These are phyloP conservation scores for cat (Felis catus) DNA, from an alignment of 2,113 vertebrate species.

Conservation along the genomic window F.catus_Fca126_mat1.0 CM031423.1:86149001-86149500, in stretches of 20 bases:
- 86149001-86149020: not conserved
- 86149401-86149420: not conserved
- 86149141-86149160: not conserved
- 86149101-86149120: not conserved
- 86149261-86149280: not conserved
- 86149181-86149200: not conserved
- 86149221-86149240: not conserved
- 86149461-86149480: not conserved
- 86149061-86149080: not conserved
- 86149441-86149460: not conserved
- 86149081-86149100: not conserved
- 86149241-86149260: not conserved
- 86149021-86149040: not conserved
- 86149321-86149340: not conserved
- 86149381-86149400: not conserved
- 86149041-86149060: not conserved
- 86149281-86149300: not conserved
- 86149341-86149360: not conserved
- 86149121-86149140: not conserved
- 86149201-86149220: not conserved
- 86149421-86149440: accelerated
- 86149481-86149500: not conserved
- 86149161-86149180: not conserved
- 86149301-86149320: not conserved
- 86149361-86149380: not conserved